Percentiles rank a stretch among this genome's conserved stretches.
phyloP scores from a whole-genome alignment of 2,113 vertebrate genomes.

The Eleginops maclovinus region DNA sequence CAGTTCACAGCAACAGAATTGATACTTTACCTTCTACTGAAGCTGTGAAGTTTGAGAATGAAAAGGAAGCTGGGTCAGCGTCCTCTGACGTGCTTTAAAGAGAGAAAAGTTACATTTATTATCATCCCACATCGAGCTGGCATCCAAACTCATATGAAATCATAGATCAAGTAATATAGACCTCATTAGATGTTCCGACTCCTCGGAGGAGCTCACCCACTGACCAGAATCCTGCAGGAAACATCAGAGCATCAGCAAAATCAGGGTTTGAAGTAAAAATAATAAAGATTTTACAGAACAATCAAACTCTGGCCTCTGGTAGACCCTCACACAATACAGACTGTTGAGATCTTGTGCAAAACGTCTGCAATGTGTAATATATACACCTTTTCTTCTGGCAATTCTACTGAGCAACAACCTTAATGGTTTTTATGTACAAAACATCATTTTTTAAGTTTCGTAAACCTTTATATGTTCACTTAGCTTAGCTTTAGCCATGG shows the following conservation, averaged over 20 bases:
- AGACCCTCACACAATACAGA: no score
- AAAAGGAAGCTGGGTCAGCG: constrained; percentile 29
- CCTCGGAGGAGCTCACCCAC: constrained; percentile 62
- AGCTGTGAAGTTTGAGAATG: constrained; percentile 25
- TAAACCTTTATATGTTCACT: no score
- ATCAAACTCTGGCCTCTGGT: no score
- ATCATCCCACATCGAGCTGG: not conserved
- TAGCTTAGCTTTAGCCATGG: no score
- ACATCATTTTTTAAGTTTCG: no score
- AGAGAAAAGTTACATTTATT: not conserved
- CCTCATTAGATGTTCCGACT: constrained; percentile 63
- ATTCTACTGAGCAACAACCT: no score
- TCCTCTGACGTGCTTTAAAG: constrained; percentile 58
- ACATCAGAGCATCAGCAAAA: not conserved
- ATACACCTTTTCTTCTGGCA: no score
- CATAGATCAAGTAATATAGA: constrained; percentile 4
- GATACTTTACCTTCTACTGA: constrained; percentile 58
- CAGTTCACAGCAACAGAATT: not conserved
- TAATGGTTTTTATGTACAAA: no score
- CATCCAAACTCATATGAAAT: rapidly evolving
- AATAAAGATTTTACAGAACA: no score
- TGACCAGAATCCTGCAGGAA: constrained; percentile 54
- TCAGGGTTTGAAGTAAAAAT: not conserved
- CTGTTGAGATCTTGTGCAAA: no score
- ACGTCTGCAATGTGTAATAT: no score